phyloP scores from a whole-genome alignment of 1,140 invertebrate species.

The Harlomillsia oculata region DNA sequence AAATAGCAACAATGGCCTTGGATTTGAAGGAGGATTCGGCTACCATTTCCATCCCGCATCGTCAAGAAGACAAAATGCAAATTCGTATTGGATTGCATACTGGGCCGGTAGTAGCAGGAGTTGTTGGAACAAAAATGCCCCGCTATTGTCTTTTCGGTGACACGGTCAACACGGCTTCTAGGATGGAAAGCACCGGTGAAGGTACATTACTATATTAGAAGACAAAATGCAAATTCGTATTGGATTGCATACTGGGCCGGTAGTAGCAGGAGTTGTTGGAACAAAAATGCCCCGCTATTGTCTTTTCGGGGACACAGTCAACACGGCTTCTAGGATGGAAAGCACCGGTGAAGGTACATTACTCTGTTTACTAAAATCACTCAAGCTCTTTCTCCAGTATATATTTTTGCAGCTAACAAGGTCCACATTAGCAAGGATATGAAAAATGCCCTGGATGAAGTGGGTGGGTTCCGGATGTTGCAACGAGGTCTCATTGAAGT shows the following conservation, averaged over 20 bases:
- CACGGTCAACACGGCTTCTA: constrained; percentile 47
- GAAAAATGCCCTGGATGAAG: constrained; percentile 65
- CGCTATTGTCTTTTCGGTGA: constrained; percentile 73
- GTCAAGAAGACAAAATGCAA: constrained; percentile 54
- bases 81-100: constrained; percentile 65
- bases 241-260: constrained; percentile 1
- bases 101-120: constrained; percentile 55
- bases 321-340: constrained; percentile 69
- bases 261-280: not conserved
- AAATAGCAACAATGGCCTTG: constrained; percentile 77
- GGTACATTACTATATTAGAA: not conserved
- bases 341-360: constrained; percentile 58
- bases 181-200: not conserved
- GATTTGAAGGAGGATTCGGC: constrained; percentile 66
- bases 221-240: not conserved
- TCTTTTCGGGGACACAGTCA: constrained; percentile 36
- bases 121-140: constrained; percentile 49
- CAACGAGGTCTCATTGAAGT: constrained; percentile 71
- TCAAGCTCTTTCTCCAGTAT: not conserved
- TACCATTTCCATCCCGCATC: constrained; percentile 64
- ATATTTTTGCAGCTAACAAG: constrained; percentile 53
- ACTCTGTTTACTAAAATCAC: not conserved
- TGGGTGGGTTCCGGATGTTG: constrained; percentile 68
- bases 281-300: not conserved
- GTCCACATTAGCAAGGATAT: constrained; percentile 84